These are phyloP conservation scores for Phrynocephalus forsythii DNA, from an alignment of 2,797 vertebrate species.

Conservation along the genomic window DNA sequence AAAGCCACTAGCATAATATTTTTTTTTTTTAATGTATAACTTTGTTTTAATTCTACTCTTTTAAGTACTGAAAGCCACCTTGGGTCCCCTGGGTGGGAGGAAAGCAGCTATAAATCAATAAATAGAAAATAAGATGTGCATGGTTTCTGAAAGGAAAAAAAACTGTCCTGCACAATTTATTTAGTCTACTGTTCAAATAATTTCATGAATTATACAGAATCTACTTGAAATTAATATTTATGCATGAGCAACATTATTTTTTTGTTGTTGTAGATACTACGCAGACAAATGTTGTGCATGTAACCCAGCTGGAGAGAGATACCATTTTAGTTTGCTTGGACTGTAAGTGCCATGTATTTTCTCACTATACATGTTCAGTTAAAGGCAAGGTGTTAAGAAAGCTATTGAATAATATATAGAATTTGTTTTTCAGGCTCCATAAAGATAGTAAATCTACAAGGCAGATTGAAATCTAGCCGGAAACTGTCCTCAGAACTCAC, in stretches of 20 bases:
- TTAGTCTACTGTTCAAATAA: not conserved
- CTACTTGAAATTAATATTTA: constrained; percentile 29
- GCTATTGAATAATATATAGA: constrained; percentile 40
- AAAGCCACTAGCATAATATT: too few species aligned
- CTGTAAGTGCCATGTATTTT: constrained; percentile 82
- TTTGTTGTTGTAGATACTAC: constrained; percentile 83
- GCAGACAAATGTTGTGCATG: constrained; percentile 91
- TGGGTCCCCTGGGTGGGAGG: not conserved
- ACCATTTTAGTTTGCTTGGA: constrained; percentile 95
- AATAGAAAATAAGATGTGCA: not conserved
- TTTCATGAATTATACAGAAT: constrained; percentile 33
- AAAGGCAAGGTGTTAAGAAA: not conserved
- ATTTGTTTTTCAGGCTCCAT: constrained; percentile 85
- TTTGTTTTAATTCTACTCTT: too few species aligned
- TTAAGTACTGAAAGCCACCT: too few species aligned
- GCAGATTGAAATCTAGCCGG: constrained; percentile 93
- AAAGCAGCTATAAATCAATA: not conserved
- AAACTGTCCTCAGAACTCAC: constrained; percentile 93
- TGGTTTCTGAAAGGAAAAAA: constrained; percentile 46
- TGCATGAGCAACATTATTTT: constrained; percentile 45
- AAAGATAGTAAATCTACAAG: constrained; percentile 95
- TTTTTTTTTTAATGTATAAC: not conserved
- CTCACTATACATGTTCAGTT: constrained; percentile 34
- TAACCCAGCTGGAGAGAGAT: constrained; percentile 93
- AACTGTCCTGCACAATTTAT: constrained; percentile 22